Base-by-base conservation (phyloP, 1,140 invertebrate genomes). In the Temnothorax longispinosus region DNA sequence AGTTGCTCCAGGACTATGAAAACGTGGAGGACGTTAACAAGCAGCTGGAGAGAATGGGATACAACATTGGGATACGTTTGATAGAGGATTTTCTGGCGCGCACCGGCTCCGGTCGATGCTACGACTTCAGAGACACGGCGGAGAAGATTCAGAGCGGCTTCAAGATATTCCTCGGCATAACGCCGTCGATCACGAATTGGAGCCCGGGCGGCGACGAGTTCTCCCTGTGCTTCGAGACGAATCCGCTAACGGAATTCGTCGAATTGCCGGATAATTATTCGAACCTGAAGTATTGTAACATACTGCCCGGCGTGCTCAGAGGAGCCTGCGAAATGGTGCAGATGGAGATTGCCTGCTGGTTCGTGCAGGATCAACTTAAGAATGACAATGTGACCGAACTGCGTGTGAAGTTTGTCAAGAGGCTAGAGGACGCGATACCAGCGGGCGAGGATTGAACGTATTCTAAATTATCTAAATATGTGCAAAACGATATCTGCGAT, bases 11-110 rank as follows among this genome's bases (percentile, higher is more conserved):
- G 95, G 99, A 99, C 96, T 98, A 98, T 93, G 99, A 99, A 94
- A 99, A 99, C 96, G 97, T 98, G 35, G 99, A 99, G 69, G 99
- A 99, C 96, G 98, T 99, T 0, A 99, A 99, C 93, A 99, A 99
- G 93, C 98, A 99, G 93, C 94, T 99, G 52, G 98, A 99, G 91
- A 95, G 98, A 93, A 98, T 99, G 95, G 99, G 99, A 35, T 99
- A 99, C 93, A 99, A 99, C 93, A 99, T 99, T 97, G 99, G 99
- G 47, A 97, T 99, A 65, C 96, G 99, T 56, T 95, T 99, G 11
- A 99, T 99, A 89, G 99, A 99, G 96, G 99, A 99, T 94, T 99
- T 99, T 93, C 96, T 99, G 21, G 99, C 99, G 0, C 96, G 99
- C 91, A 99, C 99, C 6, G 97, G 98, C 87, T 97, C 97, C 21